A percentile compares a stretch with the other conserved stretches of the same genome.
Evolutionary conservation across 35 echinoderm and acorn worm genomes (phyloP).

Genomic region (Stichopus chloronotus): DNA sequence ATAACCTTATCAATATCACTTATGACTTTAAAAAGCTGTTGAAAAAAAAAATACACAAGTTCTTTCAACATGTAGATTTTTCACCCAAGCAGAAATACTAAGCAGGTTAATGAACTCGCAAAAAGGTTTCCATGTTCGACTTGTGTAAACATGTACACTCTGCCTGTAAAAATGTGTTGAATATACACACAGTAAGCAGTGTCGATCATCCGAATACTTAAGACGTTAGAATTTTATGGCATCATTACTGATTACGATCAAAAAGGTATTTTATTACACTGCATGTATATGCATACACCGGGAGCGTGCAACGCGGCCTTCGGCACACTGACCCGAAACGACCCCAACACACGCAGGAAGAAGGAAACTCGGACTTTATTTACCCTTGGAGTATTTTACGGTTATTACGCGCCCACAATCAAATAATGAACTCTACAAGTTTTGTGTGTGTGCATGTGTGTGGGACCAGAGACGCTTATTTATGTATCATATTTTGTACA

Average conservation of each 20-base stretch:
- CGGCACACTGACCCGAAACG: constrained; percentile 1
- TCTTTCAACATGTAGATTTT: too few relatives aligned
- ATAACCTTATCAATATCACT: background rate
- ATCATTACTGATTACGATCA: background rate
- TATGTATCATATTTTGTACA: too few relatives aligned
- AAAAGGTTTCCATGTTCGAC: too few relatives aligned
- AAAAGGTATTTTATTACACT: background rate
- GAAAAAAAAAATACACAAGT: background rate
- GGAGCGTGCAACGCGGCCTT: background rate
- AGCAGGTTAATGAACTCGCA: too few relatives aligned
- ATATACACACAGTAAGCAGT: too few relatives aligned
- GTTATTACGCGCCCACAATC: background rate
- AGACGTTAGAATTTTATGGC: background rate
- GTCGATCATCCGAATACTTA: background rate
- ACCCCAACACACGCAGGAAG: constrained; percentile 2
- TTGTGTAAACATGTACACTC: too few relatives aligned
- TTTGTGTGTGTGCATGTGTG: too few relatives aligned
- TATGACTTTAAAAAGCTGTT: background rate
- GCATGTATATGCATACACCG: background rate
- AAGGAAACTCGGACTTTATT: constrained; percentile 36
- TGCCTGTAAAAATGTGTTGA: too few relatives aligned
- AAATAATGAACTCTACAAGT: background rate
- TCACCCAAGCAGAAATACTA: too few relatives aligned
- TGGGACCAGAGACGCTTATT: too few relatives aligned
- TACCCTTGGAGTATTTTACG: constrained; percentile 16